Evolutionary conservation across 2,888 invertebrate species (phyloP).

Genomic region (Strigamia maritima): DNA sequence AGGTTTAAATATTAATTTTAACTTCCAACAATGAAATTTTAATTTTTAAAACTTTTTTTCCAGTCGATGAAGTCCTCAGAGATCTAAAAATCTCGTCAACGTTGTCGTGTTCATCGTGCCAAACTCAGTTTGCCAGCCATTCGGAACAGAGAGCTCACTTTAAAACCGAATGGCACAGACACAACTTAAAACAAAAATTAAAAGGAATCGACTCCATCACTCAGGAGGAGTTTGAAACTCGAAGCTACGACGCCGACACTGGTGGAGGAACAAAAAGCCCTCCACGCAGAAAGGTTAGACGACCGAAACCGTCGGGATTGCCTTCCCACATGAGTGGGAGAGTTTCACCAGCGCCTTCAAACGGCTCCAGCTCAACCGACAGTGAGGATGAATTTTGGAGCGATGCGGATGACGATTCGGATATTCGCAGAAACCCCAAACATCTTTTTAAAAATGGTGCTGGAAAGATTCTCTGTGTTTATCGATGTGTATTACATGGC

Average conservation of each 20-base stretch:
- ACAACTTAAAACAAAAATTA: slow-evolving; percentile 71
- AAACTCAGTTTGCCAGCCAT: slow-evolving; percentile 38
- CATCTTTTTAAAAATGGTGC: slow-evolving; percentile 48
- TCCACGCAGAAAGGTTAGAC: slow-evolving; percentile 12
- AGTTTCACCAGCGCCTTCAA: background rate
- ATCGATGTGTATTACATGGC: slow-evolving; percentile 50
- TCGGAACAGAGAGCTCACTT: slow-evolving; percentile 69
- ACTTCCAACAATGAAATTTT: too few species aligned
- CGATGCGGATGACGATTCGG: background rate
- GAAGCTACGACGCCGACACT: background rate
- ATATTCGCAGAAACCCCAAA: slow-evolving; percentile 44
- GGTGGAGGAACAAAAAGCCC: background rate
- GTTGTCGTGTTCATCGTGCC: background rate
- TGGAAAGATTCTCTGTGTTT: slow-evolving; percentile 50
- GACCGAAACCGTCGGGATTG: slow-evolving; percentile 46
- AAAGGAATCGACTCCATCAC: slow-evolving; percentile 59
- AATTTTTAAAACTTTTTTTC: too few species aligned
- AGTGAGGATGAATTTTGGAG: slow-evolving; percentile 34
- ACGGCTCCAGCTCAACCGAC: slow-evolving; percentile 44
- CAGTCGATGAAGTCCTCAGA: background rate
- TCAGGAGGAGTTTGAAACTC: slow-evolving; percentile 59
- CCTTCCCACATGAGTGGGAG: background rate
- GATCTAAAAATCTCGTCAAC: background rate
- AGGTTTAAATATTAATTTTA: background rate
- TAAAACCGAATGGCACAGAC: slow-evolving; percentile 79